phyloP scores from a whole-genome alignment of 1,140 invertebrate species.

The Micrasema longulum region DNA sequence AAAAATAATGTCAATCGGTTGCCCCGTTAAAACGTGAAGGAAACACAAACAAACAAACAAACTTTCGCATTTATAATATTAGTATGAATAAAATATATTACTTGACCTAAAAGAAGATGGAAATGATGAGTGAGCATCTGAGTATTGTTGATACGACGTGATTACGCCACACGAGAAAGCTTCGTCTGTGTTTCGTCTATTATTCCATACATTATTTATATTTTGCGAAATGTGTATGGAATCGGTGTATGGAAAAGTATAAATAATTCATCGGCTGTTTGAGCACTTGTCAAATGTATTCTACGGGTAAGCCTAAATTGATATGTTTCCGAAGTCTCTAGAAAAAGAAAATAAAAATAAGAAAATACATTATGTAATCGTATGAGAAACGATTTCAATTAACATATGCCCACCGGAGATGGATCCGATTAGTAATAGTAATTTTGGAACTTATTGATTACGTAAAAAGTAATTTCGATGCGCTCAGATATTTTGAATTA shows the following conservation, averaged over 20 bases:
- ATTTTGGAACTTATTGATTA: neutral
- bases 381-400: neutral
- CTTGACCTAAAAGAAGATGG: neutral
- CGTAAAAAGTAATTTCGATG: too few relatives aligned
- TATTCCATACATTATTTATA: slow-evolving; percentile 22
- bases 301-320: neutral
- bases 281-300: slow-evolving; percentile 25
- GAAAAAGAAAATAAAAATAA: neutral
- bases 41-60: too few relatives aligned
- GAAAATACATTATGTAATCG: neutral
- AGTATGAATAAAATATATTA: too few relatives aligned
- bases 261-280: slow-evolving; percentile 18
- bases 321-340: slow-evolving; percentile 1
- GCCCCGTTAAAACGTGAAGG: too few relatives aligned
- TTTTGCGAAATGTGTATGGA: slow-evolving; percentile 1
- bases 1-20: too few relatives aligned
- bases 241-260: slow-evolving; percentile 6
- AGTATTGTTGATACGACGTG: neutral
- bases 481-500: neutral
- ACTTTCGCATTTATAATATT: too few relatives aligned
- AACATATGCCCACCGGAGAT: too few relatives aligned
- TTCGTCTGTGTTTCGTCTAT: neutral
- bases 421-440: neutral
- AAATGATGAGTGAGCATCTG: neutral
- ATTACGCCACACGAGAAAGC: neutral